Evolutionary conservation across 2,888 invertebrate species (phyloP).

Genomic region (Pristionchus arcanus): DNA sequence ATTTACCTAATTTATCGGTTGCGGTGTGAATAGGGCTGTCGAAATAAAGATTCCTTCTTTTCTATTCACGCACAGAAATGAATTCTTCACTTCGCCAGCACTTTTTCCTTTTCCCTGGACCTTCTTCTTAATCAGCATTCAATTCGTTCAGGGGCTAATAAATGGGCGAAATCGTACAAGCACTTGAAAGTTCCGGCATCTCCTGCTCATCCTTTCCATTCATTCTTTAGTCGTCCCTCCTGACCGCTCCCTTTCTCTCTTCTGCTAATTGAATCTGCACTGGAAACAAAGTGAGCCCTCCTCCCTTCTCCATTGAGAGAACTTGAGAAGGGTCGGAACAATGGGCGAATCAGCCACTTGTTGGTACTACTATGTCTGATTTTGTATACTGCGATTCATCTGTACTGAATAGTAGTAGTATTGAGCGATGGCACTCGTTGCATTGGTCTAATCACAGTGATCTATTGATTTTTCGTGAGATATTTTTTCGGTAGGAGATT

Average conservation of each 20-base stretch:
- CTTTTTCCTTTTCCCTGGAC: not conserved
- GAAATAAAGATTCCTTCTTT: too few relatives aligned
- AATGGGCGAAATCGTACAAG: slow-evolving; percentile 30
- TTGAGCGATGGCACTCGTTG: too few relatives aligned
- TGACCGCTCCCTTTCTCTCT: not conserved
- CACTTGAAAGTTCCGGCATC: slow-evolving; percentile 39
- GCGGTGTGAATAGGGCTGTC: too few relatives aligned
- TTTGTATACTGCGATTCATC: too few relatives aligned
- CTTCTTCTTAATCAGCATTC: not conserved
- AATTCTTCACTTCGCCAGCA: too few relatives aligned
- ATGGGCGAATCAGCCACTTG: not conserved
- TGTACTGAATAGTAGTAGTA: too few relatives aligned
- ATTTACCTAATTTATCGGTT: not conserved
- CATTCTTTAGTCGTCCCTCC: slow-evolving; percentile 18
- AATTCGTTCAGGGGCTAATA: not conserved
- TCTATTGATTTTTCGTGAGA: too few relatives aligned
- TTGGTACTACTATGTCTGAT: not conserved
- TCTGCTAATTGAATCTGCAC: slow-evolving; percentile 23
- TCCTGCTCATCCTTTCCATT: not conserved
- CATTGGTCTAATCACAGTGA: too few relatives aligned
- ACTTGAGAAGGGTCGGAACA: not conserved
- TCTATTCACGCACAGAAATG: too few relatives aligned
- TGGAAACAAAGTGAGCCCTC: slow-evolving; percentile 35
- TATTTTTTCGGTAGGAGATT: too few relatives aligned
- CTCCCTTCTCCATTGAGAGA: not conserved